Percentiles rank a stretch among this genome's conserved stretches.
These are phyloP conservation scores for Atractosteus spatula DNA, from an alignment of 2,113 vertebrate genomes.

Conservation along the genomic window DNA sequence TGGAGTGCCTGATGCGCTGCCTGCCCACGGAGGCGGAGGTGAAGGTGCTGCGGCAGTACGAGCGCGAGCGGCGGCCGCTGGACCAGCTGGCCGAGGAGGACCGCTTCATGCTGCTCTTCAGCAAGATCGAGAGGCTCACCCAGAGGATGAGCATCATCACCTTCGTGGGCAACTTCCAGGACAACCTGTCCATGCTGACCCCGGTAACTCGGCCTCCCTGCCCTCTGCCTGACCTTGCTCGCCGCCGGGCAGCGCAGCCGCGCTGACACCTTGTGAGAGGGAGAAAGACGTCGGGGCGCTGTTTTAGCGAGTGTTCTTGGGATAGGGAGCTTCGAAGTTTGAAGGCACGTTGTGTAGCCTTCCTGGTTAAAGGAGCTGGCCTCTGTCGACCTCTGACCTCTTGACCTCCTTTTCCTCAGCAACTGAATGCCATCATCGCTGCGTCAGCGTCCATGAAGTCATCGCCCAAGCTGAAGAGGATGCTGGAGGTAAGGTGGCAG, in stretches of 20 bases:
- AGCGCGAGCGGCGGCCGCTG: slow-evolving; percentile 81
- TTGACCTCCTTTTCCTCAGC: slow-evolving; percentile 57
- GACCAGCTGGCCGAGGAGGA: slow-evolving; percentile 90
- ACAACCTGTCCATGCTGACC: slow-evolving; percentile 85
- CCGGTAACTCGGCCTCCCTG: slow-evolving; percentile 64
- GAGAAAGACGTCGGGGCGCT: no score
- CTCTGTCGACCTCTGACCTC: no score
- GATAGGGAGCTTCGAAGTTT: no score
- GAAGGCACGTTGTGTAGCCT: neutral
- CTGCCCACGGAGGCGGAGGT: slow-evolving; percentile 85
- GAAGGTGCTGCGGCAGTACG: slow-evolving; percentile 85
- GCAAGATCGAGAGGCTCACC: slow-evolving; percentile 89
- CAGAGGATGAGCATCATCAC: slow-evolving; percentile 95
- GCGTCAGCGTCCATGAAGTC: slow-evolving; percentile 92
- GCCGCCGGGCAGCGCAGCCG: slow-evolving; percentile 60
- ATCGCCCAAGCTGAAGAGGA: slow-evolving; percentile 85
- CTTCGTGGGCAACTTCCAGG: slow-evolving; percentile 87
- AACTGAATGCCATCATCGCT: slow-evolving; percentile 91
- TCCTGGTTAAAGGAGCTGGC: neutral
- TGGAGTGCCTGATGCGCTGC: slow-evolving; percentile 93
- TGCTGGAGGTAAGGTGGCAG: slow-evolving; percentile 78
- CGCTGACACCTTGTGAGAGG: no score
- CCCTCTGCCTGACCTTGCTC: neutral
- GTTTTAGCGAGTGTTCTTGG: no score
- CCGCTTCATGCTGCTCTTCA: slow-evolving; percentile 90